Percentiles rank a stretch among this genome's conserved stretches.
Evolutionary conservation across 37 sponge, comb jelly and placozoan species (phyloP).

Genomic region (Aplysina aerophoba): DNA sequence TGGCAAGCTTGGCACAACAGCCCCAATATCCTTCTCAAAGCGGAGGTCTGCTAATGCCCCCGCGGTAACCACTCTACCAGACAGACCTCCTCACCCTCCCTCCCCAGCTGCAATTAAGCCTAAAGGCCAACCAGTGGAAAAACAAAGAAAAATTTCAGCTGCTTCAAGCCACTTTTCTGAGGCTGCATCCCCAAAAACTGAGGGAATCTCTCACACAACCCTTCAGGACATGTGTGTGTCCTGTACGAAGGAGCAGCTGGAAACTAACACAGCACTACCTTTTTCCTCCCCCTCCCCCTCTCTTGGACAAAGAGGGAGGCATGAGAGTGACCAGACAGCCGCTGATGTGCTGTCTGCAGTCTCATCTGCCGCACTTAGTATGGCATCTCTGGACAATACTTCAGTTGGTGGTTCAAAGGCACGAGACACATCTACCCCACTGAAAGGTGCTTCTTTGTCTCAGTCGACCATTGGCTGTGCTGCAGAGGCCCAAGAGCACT

Average conservation of each 20-base stretch:
- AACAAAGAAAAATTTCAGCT: not conserved
- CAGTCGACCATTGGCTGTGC: too few relatives aligned
- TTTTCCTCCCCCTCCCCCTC: not conserved
- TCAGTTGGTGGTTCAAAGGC: too few relatives aligned
- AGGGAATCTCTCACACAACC: conserved; percentile 17
- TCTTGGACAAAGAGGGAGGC: not conserved
- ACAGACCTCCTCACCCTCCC: not conserved
- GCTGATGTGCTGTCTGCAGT: not conserved
- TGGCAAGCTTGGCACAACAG: not conserved
- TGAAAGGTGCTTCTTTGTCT: too few relatives aligned
- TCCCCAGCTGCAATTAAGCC: not conserved
- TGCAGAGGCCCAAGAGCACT: too few relatives aligned
- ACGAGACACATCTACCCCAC: too few relatives aligned
- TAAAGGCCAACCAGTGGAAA: not conserved
- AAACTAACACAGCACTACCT: not conserved
- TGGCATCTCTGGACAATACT: not conserved
- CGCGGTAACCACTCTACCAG: not conserved
- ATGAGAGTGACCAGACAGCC: not conserved
- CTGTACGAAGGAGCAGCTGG: not conserved
- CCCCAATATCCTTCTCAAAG: not conserved
- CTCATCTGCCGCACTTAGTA: not conserved
- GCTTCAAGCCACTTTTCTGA: conserved; percentile 7
- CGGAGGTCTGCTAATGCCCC: not conserved
- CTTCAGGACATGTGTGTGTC: conserved; percentile 16
- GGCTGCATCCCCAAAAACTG: not conserved